phyloP scores from a whole-genome alignment of 2,797 vertebrate species.

The Coluber constrictor region DNA sequence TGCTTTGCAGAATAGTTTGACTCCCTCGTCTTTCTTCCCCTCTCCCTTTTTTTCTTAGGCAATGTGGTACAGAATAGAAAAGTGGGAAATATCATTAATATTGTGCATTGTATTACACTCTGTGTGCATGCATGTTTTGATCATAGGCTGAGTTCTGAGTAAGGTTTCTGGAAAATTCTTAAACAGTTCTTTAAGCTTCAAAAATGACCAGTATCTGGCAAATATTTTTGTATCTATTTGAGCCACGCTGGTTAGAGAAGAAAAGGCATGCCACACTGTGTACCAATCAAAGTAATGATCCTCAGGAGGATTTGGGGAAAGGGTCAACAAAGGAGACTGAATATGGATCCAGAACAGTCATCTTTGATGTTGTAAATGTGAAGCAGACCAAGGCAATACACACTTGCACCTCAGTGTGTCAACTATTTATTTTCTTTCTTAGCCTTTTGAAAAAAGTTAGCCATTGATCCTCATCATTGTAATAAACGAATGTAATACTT shows the following conservation, averaged over 20 bases:
- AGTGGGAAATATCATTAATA: not conserved
- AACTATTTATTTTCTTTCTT: not conserved
- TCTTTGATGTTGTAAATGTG: not conserved
- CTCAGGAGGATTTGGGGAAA: not conserved
- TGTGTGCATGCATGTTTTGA: not conserved
- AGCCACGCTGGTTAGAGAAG: not conserved
- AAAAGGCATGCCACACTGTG: too few relatives aligned
- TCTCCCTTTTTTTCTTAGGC: too few relatives aligned
- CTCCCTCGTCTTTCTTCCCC: too few relatives aligned
- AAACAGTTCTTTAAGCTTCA: not conserved
- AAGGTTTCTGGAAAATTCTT: not conserved
- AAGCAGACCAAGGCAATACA: not conserved
- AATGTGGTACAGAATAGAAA: not conserved
- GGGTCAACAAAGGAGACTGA: not conserved
- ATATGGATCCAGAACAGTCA: not conserved
- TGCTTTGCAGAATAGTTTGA: too few relatives aligned
- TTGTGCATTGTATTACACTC: not conserved
- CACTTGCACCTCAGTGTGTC: not conserved
- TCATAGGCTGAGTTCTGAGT: not conserved
- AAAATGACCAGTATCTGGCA: not conserved
- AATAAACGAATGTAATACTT: not conserved
- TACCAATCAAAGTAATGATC: not conserved
- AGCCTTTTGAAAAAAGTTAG: not conserved
- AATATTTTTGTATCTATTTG: not conserved
- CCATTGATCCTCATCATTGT: not conserved